Evolutionary conservation across 2,888 invertebrate genomes (phyloP).

Genomic region (Archaeoteleia sp.): DNA sequence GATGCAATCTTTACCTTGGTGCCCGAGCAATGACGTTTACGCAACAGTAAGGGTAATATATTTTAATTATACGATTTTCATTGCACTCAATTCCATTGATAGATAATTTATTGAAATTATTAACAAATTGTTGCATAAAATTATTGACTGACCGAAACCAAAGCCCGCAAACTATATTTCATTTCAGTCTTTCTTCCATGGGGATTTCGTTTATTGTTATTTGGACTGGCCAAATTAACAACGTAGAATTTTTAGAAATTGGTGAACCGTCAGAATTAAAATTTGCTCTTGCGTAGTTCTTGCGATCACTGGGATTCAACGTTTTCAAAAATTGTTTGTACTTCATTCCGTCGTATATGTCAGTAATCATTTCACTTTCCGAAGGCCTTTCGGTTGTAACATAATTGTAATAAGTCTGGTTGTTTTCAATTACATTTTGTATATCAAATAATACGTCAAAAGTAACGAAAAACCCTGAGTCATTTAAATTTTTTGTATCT

Average conservation of each 20-base stretch:
- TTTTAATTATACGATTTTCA: no score
- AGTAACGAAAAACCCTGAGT: conserved; percentile 21
- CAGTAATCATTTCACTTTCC: neutral
- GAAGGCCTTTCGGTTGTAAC: conserved; percentile 6
- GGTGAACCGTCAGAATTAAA: conserved; percentile 47
- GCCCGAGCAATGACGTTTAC: no score
- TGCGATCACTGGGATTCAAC: conserved; percentile 8
- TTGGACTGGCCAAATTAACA: conserved; percentile 43
- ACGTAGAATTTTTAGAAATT: conserved; percentile 35
- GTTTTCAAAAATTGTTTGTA: conserved; percentile 29
- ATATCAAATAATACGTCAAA: conserved; percentile 16
- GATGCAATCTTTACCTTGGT: no score
- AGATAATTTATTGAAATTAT: conserved; percentile 16
- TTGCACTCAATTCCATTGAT: no score
- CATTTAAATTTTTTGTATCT: neutral
- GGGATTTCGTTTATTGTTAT: conserved; percentile 35
- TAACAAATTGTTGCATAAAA: conserved; percentile 21
- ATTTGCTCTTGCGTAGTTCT: conserved; percentile 24
- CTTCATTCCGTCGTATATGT: conserved; percentile 27
- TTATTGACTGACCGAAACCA: conserved; percentile 32
- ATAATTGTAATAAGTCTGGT: conserved; percentile 25
- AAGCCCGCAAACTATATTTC: conserved; percentile 8
- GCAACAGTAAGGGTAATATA: no score
- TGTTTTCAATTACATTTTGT: conserved; percentile 5
- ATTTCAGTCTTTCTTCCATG: conserved; percentile 14